Evolutionary conservation across 2,797 vertebrate species (phyloP).

Genomic region (Scomberomorus guttatus): DNA sequence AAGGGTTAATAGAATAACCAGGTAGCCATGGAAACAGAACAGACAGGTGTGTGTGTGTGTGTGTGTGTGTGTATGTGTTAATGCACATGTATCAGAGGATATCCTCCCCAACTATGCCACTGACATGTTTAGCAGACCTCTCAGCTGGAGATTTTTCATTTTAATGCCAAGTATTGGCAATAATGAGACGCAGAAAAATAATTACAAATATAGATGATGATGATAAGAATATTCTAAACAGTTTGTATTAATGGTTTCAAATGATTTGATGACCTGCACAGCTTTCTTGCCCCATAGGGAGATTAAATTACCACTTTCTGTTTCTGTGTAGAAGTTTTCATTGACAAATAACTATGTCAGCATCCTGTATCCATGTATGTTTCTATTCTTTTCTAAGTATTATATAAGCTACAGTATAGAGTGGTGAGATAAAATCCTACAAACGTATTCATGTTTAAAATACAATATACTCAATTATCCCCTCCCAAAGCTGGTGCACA

Average conservation of each 20-base stretch:
- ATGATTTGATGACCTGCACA: background rate
- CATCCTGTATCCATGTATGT: too few species aligned
- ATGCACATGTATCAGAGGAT: background rate
- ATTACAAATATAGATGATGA: conserved; percentile 12
- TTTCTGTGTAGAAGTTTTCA: background rate
- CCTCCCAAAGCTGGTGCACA: background rate
- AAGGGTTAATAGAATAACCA: conserved; percentile 51
- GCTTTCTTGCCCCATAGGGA: background rate
- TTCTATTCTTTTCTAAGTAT: background rate
- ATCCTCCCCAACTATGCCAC: background rate
- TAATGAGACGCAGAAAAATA: background rate
- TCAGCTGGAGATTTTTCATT: conserved; percentile 9
- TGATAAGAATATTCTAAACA: background rate
- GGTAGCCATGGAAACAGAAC: conserved; percentile 63
- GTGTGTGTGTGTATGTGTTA: conserved; percentile 11
- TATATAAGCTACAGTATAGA: background rate
- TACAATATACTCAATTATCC: conserved; percentile 15
- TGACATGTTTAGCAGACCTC: background rate
- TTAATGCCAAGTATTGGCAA: background rate
- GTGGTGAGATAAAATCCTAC: background rate
- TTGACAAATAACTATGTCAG: background rate
- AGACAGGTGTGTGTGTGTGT: conserved; percentile 16
- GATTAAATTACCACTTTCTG: background rate
- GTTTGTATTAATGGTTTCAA: conserved; percentile 3
- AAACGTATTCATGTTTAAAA: conserved; percentile 19